Conservation (phyloP, 37 sponge, comb jelly and placozoan genomes). For the Cliona cf. orientalis region DNA sequence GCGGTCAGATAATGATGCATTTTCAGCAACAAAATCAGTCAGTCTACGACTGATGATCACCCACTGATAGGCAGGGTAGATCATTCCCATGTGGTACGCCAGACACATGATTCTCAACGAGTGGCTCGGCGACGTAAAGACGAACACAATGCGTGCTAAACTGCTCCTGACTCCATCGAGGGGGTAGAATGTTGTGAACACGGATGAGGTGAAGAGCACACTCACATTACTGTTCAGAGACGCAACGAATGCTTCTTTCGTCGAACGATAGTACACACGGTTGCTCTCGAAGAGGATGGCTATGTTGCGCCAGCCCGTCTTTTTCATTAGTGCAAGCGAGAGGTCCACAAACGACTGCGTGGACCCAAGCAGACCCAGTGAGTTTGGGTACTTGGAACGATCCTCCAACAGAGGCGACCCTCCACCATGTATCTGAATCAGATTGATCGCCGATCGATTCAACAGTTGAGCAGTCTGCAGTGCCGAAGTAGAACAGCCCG, state of each 20-base stretch:
- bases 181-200: background rate
- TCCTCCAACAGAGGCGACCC: conserved; percentile 3
- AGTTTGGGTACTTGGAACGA: background rate
- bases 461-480: background rate
- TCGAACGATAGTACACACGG: background rate
- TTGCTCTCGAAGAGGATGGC: background rate
- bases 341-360: background rate
- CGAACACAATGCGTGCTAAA: background rate
- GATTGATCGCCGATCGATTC: background rate
- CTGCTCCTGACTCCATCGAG: background rate
- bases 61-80: conserved; percentile 20
- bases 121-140: background rate
- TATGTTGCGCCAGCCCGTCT: background rate
- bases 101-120: conserved; percentile 6
- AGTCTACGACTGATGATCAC: background rate
- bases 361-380: conserved; percentile 15
- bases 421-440: conserved; percentile 8
- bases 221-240: background rate
- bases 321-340: background rate
- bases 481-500: conserved; percentile 15
- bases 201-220: background rate
- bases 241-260: background rate
- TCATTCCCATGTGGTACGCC: background rate
- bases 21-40: background rate
- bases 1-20: background rate